Evolutionary conservation across 2,797 vertebrate species (phyloP).

Genomic region (Octomys mimax): DNA sequence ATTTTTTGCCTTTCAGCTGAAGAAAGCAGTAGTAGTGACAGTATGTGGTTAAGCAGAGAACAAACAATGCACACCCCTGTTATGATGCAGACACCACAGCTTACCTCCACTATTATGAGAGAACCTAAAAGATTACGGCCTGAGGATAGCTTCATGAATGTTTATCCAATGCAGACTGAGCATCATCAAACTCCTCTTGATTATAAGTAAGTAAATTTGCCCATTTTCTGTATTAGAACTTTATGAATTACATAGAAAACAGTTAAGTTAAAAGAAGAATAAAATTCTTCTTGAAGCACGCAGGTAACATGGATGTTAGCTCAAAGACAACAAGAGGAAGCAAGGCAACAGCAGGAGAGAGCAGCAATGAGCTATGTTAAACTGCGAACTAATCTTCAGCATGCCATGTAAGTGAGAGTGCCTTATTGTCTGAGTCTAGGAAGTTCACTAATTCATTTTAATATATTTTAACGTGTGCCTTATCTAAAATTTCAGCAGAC

Average conservation of each 20-base stretch:
- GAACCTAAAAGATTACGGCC: slow-evolving; percentile 96
- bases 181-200: slow-evolving; percentile 97
- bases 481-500: slow-evolving; percentile 81
- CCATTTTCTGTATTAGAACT: slow-evolving; percentile 82
- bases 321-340: slow-evolving; percentile 99
- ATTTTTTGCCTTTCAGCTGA: slow-evolving; percentile 90
- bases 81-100: slow-evolving; percentile 98
- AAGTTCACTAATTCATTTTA: slow-evolving; percentile 85
- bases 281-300: slow-evolving; percentile 93
- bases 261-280: slow-evolving; percentile 90
- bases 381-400: slow-evolving; percentile 99
- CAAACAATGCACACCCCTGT: slow-evolving; percentile 97
- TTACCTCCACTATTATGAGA: slow-evolving; percentile 98
- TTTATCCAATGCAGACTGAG: slow-evolving; percentile 96
- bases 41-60: slow-evolving; percentile 96
- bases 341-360: slow-evolving; percentile 98
- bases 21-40: slow-evolving; percentile 96
- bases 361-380: slow-evolving; percentile 99
- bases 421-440: slow-evolving; percentile 86
- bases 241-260: slow-evolving; percentile 87
- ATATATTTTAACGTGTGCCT: slow-evolving; percentile 83
- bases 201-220: slow-evolving; percentile 95
- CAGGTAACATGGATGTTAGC: slow-evolving; percentile 99
- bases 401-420: slow-evolving; percentile 95
- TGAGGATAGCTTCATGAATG: slow-evolving; percentile 98